These are phyloP conservation scores for Percopsis omiscomaycus DNA, from an alignment of 2,797 vertebrate species.

Conservation along the genomic window DNA sequence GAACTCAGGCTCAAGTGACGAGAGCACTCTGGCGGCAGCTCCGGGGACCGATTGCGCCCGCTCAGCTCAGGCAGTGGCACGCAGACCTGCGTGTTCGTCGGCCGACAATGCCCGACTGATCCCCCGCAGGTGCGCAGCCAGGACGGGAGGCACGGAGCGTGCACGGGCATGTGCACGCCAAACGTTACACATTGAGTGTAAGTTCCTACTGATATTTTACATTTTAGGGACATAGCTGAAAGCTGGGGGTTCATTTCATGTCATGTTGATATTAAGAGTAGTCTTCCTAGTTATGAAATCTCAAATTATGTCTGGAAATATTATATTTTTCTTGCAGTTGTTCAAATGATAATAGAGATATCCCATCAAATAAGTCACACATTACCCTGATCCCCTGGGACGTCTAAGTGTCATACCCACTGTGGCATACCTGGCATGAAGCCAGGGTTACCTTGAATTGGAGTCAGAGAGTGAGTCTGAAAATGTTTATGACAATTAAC, in stretches of 20 bases:
- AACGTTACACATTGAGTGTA: constrained; percentile 2
- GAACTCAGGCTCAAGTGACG: no score
- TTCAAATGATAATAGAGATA: not conserved
- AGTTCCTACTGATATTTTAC: constrained; percentile 5
- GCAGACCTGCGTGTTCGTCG: no score
- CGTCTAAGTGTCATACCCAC: not conserved
- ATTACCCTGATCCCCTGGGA: not conserved
- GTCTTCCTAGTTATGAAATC: constrained; percentile 5
- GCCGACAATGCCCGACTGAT: no score
- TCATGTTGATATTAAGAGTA: constrained; percentile 8
- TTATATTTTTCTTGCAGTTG: constrained; percentile 5
- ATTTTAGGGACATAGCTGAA: not conserved
- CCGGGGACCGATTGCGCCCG: no score
- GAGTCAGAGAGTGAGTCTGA: not conserved
- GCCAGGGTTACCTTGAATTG: constrained; percentile 7
- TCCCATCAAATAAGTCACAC: not conserved
- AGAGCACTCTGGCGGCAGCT: no score
- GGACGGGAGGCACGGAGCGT: no score
- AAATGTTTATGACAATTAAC: no score
- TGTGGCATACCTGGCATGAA: not conserved
- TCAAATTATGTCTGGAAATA: not conserved
- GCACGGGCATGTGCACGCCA: no score
- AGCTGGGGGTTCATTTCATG: constrained; percentile 1
- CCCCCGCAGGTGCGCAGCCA: no score
- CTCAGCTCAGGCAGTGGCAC: no score